These are phyloP conservation scores for Falcaria lacertinaria DNA, from an alignment of 2,888 invertebrate genomes.

Conservation along the genomic window DNA sequence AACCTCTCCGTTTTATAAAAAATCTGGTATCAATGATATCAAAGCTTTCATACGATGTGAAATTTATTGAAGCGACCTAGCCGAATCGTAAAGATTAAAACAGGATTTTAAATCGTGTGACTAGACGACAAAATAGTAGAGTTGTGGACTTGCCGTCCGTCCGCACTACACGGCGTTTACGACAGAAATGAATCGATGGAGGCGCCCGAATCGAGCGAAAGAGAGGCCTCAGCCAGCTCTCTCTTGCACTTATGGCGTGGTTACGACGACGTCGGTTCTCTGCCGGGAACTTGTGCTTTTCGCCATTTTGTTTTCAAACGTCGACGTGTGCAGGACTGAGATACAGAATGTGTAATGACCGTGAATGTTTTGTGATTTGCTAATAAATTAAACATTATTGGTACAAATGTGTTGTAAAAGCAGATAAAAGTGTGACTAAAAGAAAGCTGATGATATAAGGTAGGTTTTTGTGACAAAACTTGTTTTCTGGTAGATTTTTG, in stretches of 20 bases:
- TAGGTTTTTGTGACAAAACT: no score
- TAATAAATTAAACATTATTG: background rate
- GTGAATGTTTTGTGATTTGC: slow-evolving; percentile 10
- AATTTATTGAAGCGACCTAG: no score
- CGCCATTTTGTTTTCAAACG: slow-evolving; percentile 32
- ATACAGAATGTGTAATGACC: slow-evolving; percentile 21
- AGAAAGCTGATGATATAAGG: background rate
- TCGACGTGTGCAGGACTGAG: slow-evolving; percentile 30
- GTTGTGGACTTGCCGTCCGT: background rate
- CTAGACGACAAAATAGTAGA: no score
- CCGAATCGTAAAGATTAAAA: no score
- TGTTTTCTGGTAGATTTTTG: no score
- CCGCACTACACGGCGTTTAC: background rate
- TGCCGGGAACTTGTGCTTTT: slow-evolving; percentile 6
- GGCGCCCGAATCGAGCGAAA: slow-evolving; percentile 6
- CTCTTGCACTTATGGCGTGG: slow-evolving; percentile 7
- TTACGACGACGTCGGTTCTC: slow-evolving; percentile 9
- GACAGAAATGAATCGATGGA: background rate
- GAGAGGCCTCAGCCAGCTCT: slow-evolving; percentile 11
- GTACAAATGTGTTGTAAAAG: slow-evolving; percentile 9
- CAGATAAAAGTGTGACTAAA: background rate
- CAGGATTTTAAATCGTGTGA: no score
- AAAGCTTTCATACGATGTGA: no score
- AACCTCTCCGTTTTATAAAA: no score
- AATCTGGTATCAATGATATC: no score